These are phyloP conservation scores for Drepanosiphum platanoidis DNA, from an alignment of 2,888 invertebrate genomes.

Conservation along the genomic window DNA sequence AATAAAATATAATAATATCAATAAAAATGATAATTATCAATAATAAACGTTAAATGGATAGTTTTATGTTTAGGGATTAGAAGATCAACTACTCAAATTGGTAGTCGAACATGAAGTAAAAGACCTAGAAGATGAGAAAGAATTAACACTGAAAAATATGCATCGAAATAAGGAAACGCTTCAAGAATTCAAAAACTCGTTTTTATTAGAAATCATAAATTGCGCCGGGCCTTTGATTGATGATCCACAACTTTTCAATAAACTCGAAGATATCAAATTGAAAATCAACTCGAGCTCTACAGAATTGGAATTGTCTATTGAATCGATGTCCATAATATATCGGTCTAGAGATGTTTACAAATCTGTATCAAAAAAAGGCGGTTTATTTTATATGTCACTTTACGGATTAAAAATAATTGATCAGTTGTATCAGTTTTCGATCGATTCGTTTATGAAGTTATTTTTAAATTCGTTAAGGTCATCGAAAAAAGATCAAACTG, in stretches of 20 bases:
- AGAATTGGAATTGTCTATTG: background rate
- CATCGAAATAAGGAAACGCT: slow-evolving; percentile 26
- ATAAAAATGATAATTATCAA: too few relatives aligned
- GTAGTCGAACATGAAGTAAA: slow-evolving; percentile 22
- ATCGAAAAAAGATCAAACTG: background rate
- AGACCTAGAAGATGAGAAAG: slow-evolving; percentile 10
- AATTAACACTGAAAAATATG: slow-evolving; percentile 9
- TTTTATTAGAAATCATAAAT: slow-evolving; percentile 15
- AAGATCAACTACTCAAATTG: slow-evolving; percentile 29
- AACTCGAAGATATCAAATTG: slow-evolving; percentile 22
- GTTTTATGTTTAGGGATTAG: slow-evolving; percentile 42
- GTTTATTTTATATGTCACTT: slow-evolving; percentile 30
- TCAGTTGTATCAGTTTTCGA: slow-evolving; percentile 48
- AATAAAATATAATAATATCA: too few relatives aligned
- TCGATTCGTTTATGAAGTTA: slow-evolving; percentile 1
- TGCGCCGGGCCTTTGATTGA: slow-evolving; percentile 26
- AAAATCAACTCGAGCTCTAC: slow-evolving; percentile 12
- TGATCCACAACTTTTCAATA: slow-evolving; percentile 4
- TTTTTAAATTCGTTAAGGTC: slow-evolving; percentile 24
- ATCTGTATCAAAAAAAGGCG: slow-evolving; percentile 19
- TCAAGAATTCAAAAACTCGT: slow-evolving; percentile 2
- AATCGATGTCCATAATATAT: slow-evolving; percentile 7
- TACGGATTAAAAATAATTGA: slow-evolving; percentile 21
- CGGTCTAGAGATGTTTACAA: slow-evolving; percentile 26
- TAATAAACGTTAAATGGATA: too few relatives aligned